A percentile compares a stretch with the other conserved stretches of the same genome.
These are phyloP conservation scores for Iphiclides podalirius DNA, from an alignment of 2,888 invertebrate species.

Conservation along the genomic window DNA sequence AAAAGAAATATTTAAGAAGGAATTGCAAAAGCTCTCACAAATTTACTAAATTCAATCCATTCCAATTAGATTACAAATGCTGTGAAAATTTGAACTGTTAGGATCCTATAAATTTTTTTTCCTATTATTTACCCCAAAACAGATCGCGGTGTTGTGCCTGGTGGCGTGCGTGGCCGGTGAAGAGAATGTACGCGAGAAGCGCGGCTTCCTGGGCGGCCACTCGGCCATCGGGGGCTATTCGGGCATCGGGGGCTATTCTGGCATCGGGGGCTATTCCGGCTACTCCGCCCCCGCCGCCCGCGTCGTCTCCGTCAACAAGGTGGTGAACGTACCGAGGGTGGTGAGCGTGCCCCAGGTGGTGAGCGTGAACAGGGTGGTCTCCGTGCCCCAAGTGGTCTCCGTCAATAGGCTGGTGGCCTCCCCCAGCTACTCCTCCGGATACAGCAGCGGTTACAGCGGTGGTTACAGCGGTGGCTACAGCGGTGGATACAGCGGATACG, in stretches of 20 bases:
- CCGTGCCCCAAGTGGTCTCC: conserved; percentile 42
- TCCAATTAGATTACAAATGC: too few relatives aligned
- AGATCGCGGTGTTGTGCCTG: conserved; percentile 19
- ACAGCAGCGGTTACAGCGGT: conserved; percentile 19
- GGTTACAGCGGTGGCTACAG: conserved; percentile 12
- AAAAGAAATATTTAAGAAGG: too few relatives aligned
- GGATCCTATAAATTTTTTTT: too few relatives aligned
- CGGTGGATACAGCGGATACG: conserved; percentile 9
- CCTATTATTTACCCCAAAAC: not conserved
- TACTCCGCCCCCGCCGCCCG: conserved; percentile 35
- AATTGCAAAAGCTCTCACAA: too few relatives aligned
- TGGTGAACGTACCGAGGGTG: conserved; percentile 38
- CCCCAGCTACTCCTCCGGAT: conserved; percentile 34
- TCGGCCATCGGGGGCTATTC: conserved; percentile 22
- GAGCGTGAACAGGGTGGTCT: conserved; percentile 43
- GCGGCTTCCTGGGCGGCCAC: conserved; percentile 15
- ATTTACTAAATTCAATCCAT: too few relatives aligned
- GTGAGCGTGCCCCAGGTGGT: conserved; percentile 43
- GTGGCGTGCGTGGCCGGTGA: conserved; percentile 15
- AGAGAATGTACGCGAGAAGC: conserved; percentile 21
- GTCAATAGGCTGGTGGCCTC: conserved; percentile 50
- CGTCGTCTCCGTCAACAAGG: conserved; percentile 42
- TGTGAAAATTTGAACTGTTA: too few relatives aligned
- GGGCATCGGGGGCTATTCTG: conserved; percentile 21
- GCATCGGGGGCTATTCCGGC: conserved; percentile 14